Conservation (phyloP, 2,797 vertebrate genomes). For the Somateria mollissima region DNA sequence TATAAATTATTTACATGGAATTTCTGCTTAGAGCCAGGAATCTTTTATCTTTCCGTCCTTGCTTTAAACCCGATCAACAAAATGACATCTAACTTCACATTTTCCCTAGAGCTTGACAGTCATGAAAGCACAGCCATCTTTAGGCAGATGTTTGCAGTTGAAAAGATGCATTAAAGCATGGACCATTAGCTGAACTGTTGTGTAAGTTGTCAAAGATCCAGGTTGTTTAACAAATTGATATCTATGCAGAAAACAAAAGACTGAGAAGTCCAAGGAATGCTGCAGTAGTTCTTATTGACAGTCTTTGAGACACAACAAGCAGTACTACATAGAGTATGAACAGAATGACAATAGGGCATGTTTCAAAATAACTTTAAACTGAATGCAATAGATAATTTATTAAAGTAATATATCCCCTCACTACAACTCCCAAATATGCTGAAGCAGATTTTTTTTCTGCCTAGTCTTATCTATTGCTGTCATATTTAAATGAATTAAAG, state of each 20-base stretch:
- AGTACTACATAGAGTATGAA: background rate
- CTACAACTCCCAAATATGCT: background rate
- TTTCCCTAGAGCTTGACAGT: slow-evolving; percentile 13
- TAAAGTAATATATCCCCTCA: background rate
- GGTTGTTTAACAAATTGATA: slow-evolving; percentile 69
- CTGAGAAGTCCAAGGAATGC: background rate
- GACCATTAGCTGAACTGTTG: slow-evolving; percentile 60
- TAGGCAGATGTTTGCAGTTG: slow-evolving; percentile 56
- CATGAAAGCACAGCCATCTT: slow-evolving; percentile 46
- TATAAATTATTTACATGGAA: slow-evolving; percentile 48
- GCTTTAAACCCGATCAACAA: slow-evolving; percentile 41
- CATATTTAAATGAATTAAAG: background rate
- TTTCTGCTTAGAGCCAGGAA: background rate
- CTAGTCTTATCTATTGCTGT: background rate
- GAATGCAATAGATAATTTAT: slow-evolving; percentile 1
- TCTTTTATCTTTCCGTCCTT: slow-evolving; percentile 48
- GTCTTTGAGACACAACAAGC: slow-evolving; percentile 30
- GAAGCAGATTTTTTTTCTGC: background rate
- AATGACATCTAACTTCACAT: slow-evolving; percentile 41
- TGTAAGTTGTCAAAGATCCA: slow-evolving; percentile 50
- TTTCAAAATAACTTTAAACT: slow-evolving; percentile 22
- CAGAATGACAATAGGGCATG: background rate
- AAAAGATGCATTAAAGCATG: slow-evolving; percentile 42
- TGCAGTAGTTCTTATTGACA: slow-evolving; percentile 20
- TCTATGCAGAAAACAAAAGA: background rate